These are phyloP conservation scores for Phymastichus coffea DNA, from an alignment of 1,140 invertebrate genomes.

Conservation along the genomic window DNA sequence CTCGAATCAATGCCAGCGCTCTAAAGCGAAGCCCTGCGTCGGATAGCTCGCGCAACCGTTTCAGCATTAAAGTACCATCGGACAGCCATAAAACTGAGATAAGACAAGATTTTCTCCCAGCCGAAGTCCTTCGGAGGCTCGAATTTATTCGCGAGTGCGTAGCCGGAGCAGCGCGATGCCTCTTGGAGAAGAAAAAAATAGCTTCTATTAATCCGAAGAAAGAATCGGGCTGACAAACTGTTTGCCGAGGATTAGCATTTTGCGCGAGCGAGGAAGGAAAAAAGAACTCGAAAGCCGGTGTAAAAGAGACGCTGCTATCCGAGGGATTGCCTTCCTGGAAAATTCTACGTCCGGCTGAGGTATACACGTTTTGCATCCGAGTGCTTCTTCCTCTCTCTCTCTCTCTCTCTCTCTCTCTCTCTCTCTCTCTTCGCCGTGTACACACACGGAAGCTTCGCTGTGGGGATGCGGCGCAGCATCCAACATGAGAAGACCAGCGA, in stretches of 20 bases:
- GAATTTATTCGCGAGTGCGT: too few species aligned
- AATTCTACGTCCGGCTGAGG: conserved; percentile 42
- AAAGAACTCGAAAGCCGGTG: conserved; percentile 34
- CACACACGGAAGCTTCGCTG: too few species aligned
- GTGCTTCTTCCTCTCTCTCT: conserved; percentile 20
- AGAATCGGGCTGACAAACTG: conserved; percentile 1
- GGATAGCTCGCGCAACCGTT: too few species aligned
- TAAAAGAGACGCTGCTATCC: conserved; percentile 28
- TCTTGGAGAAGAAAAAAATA: conserved; percentile 11
- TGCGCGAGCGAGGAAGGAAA: conserved; percentile 41
- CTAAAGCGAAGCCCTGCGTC: too few species aligned
- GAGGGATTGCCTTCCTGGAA: conserved; percentile 37
- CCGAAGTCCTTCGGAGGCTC: too few species aligned
- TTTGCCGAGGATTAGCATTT: conserved; percentile 41
- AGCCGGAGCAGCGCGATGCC: too few species aligned
- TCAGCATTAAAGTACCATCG: too few species aligned
- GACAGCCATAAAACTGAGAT: too few species aligned
- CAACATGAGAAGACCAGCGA: neutral
- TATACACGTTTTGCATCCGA: conserved; percentile 37
- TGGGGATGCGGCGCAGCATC: conserved; percentile 27
- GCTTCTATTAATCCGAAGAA: conserved; percentile 2
- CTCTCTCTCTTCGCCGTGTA: neutral
- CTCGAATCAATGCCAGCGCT: too few species aligned
- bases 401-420: neutral
- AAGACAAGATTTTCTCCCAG: too few species aligned